Evolutionary conservation across 2,797 vertebrate genomes (phyloP).

Genomic region (Microtus obscurus): DNA sequence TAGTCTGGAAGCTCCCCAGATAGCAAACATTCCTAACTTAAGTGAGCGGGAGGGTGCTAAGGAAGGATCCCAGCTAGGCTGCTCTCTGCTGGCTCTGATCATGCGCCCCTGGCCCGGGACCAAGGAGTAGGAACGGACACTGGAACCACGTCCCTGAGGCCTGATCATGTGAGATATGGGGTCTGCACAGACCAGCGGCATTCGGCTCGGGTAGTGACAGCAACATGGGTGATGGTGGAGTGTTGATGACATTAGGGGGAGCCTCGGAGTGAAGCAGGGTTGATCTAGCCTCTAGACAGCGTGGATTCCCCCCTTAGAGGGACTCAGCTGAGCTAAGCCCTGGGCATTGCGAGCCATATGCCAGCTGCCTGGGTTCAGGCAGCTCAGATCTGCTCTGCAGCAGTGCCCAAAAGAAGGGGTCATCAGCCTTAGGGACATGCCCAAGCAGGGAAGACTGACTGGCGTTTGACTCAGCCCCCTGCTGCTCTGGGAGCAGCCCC

Average conservation of each 20-base stretch:
- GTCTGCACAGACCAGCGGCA: neutral
- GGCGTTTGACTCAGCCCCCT: neutral
- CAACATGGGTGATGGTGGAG: rapidly evolving
- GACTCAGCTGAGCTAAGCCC: too few species aligned
- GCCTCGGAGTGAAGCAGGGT: neutral
- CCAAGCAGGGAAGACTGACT: too few species aligned
- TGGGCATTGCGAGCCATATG: too few species aligned
- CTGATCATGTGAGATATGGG: rapidly evolving
- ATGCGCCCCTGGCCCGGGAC: neutral
- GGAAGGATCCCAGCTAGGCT: neutral
- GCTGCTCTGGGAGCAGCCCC: neutral
- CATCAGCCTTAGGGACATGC: neutral
- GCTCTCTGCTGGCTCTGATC: neutral
- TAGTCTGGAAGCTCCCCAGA: constrained; percentile 27
- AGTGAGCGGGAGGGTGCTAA: neutral
- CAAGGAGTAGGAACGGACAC: neutral
- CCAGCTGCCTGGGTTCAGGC: rapidly evolving
- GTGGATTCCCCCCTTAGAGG: neutral
- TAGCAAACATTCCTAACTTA: neutral
- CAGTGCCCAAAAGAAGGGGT: neutral
- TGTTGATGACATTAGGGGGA: rapidly evolving
- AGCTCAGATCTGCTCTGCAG: neutral
- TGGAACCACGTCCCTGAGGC: rapidly evolving
- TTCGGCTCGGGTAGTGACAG: rapidly evolving
- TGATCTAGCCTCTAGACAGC: rapidly evolving